phyloP scores from a whole-genome alignment of 1,140 invertebrate genomes.

The Sinella curviseta region DNA sequence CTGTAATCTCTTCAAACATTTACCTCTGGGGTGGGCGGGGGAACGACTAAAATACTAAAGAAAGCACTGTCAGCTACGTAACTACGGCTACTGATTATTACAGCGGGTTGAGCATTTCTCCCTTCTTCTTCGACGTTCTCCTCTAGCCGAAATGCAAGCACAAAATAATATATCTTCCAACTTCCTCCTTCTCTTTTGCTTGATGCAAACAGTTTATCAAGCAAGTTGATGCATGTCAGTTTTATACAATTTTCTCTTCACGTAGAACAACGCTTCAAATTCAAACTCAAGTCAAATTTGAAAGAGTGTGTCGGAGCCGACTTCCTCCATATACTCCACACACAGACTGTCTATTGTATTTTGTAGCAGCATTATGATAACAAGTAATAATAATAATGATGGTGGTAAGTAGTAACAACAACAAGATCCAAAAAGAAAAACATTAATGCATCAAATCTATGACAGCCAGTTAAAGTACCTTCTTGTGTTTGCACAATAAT shows the following conservation, averaged over 20 bases:
- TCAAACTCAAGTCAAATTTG: background rate
- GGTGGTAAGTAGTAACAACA: background rate
- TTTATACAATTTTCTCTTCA: background rate
- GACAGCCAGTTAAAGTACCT: background rate
- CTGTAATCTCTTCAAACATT: too few species aligned
- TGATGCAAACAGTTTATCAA: background rate
- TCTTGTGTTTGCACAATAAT: background rate
- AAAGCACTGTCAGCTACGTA: too few species aligned
- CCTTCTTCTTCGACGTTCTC: too few species aligned
- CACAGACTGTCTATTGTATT: background rate
- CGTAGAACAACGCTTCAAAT: background rate
- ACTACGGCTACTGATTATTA: too few species aligned
- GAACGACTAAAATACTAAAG: too few species aligned
- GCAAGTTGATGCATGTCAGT: background rate
- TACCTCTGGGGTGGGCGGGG: too few species aligned
- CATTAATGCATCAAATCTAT: constrained; percentile 3
- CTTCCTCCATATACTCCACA: too few species aligned
- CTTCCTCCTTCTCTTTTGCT: background rate
- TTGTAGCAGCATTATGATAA: background rate
- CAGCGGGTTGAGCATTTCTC: too few species aligned
- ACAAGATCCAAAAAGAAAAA: background rate
- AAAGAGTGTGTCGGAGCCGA: background rate
- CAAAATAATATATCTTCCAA: too few species aligned
- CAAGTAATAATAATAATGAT: background rate
- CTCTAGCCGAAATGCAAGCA: too few species aligned